Conservation (phyloP, 1,140 invertebrate species). For the Scylla paramamosain region DNA sequence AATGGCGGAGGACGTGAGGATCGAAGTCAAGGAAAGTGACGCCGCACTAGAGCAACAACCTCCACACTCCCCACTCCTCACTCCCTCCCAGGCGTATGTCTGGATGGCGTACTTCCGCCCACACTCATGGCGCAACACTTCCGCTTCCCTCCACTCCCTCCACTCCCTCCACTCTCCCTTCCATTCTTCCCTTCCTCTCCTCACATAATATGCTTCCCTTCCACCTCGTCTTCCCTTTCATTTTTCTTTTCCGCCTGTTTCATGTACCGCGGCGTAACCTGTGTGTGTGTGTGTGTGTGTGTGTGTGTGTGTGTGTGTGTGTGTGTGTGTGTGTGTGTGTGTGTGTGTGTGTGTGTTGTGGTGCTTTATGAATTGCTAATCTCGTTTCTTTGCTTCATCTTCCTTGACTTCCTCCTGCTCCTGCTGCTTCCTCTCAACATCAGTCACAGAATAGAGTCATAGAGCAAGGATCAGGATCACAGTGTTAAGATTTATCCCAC, state of each 20-base stretch:
- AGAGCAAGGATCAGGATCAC: not conserved
- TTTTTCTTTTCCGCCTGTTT: not conserved
- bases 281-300: constrained; percentile 36
- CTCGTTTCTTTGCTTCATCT: not conserved
- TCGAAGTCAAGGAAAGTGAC: not conserved
- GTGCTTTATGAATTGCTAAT: not conserved
- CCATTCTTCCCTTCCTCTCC: not conserved
- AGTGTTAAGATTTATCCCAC: not conserved
- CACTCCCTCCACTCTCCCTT: not conserved
- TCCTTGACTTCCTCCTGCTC: not conserved
- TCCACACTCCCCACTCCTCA: not conserved
- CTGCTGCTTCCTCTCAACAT: not conserved
- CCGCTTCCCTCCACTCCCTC: not conserved
- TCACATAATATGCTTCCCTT: not conserved
- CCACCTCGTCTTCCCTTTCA: not conserved
- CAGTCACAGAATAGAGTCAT: not conserved
- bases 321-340: constrained; percentile 43
- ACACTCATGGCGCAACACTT: not conserved
- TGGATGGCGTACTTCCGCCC: not conserved
- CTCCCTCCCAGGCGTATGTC: no score
- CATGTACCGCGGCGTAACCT: not conserved
- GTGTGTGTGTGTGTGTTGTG: not conserved
- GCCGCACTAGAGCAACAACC: not conserved
- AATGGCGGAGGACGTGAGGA: not conserved
- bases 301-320: constrained; percentile 43